A percentile compares a stretch with the other conserved stretches of the same genome.
These are phyloP conservation scores for Periparus ater DNA, from an alignment of 2,797 vertebrate genomes.

Conservation along the genomic window DNA sequence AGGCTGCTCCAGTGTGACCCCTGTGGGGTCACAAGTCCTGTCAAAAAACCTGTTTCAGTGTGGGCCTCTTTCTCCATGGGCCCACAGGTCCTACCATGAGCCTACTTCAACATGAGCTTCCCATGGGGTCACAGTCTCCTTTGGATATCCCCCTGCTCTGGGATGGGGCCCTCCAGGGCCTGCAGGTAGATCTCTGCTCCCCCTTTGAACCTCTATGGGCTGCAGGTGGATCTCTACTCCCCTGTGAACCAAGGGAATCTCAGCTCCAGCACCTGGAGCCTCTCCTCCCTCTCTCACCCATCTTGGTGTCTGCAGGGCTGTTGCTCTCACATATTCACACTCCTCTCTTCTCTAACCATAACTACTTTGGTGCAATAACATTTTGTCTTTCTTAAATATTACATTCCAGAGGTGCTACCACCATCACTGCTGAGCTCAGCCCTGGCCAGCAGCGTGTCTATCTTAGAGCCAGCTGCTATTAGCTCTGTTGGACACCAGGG, in stretches of 20 bases:
- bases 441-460: fast-evolving
- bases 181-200: not conserved
- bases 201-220: not conserved
- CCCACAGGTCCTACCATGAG: not conserved
- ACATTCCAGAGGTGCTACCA: not conserved
- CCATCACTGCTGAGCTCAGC: not conserved
- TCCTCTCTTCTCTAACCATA: not conserved
- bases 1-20: not conserved
- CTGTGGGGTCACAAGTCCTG: not conserved
- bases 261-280: not conserved
- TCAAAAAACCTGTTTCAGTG: not conserved
- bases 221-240: not conserved
- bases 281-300: not conserved
- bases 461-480: not conserved
- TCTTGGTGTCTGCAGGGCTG: not conserved
- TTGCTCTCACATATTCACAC: not conserved
- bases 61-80: not conserved
- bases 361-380: not conserved
- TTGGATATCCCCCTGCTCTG: not conserved
- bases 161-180: not conserved
- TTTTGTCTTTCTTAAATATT: not conserved
- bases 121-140: not conserved
- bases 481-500: not conserved
- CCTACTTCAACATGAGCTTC: not conserved
- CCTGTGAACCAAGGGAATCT: not conserved